Base-by-base conservation (phyloP, 92 coral and sea anemone species). In the Palythoa grandis region DNA sequence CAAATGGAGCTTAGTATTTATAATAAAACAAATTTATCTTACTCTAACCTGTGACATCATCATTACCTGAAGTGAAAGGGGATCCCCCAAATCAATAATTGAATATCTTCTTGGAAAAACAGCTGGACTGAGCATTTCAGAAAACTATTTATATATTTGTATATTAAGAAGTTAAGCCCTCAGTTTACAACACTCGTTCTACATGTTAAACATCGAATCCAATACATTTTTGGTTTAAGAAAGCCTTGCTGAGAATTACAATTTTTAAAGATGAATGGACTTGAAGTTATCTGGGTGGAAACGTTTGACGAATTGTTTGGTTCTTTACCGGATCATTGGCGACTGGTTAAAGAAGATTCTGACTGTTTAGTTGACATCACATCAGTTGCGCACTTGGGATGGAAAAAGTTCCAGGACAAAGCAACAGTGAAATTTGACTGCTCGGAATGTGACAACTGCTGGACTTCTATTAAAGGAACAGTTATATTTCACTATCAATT, bases 401-500 rank as follows among this genome's bases (percentile, higher is more conserved):
- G 87, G 79, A 67, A 74, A 37, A 17, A 17, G 72, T 74, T 47
- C 50, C 71, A 75, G 19, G 65, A 58, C 19, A 58, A 58, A 19
- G 65, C 65, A 58, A 58, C 12, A 58, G 65, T 58, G 20, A 75
- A 17, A 70, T 85, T 85, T 40, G 50, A 29, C 2, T 85, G 88
- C 52, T 63, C 65, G 5, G 5, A 66, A 43, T 85, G 88, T 40
- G 29, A 37, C 19, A 38, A 23, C 24, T 16, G 52, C 12, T 85
- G 88, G 88, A 74, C 88, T 19, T 85, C 82, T 23, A 56, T 43
- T 14, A 85, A 85, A 3, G 88, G 88, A 63, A 24, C 72, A 7
- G 88, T 70, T 7, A 85, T 74, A 85, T 73, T 85, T 63, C 72
- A 71, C 54, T 83, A 83, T 17, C 53, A 10, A 22, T 38, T 39